Evolutionary conservation across 2,888 invertebrate species (phyloP).

Genomic region (Spisula solida): DNA sequence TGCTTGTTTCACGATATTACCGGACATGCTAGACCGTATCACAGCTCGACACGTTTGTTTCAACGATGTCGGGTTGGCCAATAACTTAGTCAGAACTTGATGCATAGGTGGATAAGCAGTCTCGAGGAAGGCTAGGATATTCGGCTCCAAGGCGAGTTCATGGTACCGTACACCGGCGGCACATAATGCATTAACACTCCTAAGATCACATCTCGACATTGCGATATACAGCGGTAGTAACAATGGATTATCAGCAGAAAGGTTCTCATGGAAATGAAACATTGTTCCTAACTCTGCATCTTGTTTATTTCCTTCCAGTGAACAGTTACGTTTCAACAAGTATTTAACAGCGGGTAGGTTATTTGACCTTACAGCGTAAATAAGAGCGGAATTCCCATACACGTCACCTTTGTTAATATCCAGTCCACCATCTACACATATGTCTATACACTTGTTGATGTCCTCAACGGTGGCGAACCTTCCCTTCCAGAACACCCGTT

Average conservation of each 20-base stretch:
- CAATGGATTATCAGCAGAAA: constrained; percentile 24
- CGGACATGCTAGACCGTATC: background rate
- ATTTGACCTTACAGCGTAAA: constrained; percentile 67
- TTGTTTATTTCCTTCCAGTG: constrained; percentile 7
- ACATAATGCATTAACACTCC: constrained; percentile 59
- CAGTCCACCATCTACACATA: constrained; percentile 52
- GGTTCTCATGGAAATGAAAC: constrained; percentile 56
- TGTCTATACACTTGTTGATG: constrained; percentile 60
- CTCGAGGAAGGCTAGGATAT: constrained; percentile 46
- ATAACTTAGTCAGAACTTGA: constrained; percentile 36
- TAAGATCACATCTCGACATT: constrained; percentile 58
- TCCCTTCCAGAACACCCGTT: constrained; percentile 64
- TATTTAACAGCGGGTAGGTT: constrained; percentile 64
- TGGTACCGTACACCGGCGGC: constrained; percentile 56
- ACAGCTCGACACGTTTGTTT: constrained; percentile 42
- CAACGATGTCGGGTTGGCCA: constrained; percentile 55
- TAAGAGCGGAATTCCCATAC: constrained; percentile 62
- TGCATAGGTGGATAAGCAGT: constrained; percentile 42
- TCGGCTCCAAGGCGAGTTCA: constrained; percentile 54
- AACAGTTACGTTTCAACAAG: constrained; percentile 65
- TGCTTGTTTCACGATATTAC: constrained; percentile 5
- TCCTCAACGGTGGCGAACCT: constrained; percentile 51
- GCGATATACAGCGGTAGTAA: constrained; percentile 65
- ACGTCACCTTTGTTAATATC: constrained; percentile 65
- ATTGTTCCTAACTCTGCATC: background rate